phyloP scores from a whole-genome alignment of 2,113 vertebrate species.

The Nothocercus julius region DNA sequence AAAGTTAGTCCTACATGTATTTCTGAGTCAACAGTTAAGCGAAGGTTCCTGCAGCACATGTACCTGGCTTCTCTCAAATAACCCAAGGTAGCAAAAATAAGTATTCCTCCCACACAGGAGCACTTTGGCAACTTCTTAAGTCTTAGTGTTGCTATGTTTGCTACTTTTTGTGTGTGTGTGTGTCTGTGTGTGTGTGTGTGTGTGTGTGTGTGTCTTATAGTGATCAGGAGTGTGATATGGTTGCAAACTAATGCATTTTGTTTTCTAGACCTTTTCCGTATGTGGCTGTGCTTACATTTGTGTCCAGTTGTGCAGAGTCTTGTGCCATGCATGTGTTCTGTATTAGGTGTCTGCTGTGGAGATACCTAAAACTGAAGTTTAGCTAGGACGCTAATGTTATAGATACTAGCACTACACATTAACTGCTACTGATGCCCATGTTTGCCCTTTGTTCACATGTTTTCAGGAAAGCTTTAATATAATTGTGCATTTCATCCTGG shows the following conservation, averaged over 20 bases:
- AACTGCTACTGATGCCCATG: background rate
- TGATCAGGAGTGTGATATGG: conserved; percentile 50
- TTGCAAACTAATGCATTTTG: conserved; percentile 44
- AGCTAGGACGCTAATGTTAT: background rate
- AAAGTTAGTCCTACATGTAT: background rate
- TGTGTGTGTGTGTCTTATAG: background rate
- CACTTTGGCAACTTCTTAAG: background rate
- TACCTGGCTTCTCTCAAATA: conserved; percentile 15
- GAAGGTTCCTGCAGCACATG: background rate
- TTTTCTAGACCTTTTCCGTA: background rate
- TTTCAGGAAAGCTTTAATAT: background rate
- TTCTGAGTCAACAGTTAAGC: background rate
- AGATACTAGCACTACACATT: background rate
- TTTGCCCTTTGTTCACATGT: background rate
- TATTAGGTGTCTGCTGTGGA: rapidly evolving
- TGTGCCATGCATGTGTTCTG: background rate
- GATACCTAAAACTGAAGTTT: background rate
- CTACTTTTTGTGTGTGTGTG: background rate
- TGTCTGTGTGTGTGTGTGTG: background rate
- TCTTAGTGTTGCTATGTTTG: background rate
- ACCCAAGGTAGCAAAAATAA: background rate
- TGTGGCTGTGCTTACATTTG: background rate
- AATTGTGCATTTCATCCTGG: background rate
- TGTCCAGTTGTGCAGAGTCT: background rate
- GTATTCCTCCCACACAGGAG: rapidly evolving